Evolutionary conservation across 2,888 invertebrate species (phyloP), one percentile per base, ranked within the genome.

Genomic region (Torymus aiolomorphi): DNA sequence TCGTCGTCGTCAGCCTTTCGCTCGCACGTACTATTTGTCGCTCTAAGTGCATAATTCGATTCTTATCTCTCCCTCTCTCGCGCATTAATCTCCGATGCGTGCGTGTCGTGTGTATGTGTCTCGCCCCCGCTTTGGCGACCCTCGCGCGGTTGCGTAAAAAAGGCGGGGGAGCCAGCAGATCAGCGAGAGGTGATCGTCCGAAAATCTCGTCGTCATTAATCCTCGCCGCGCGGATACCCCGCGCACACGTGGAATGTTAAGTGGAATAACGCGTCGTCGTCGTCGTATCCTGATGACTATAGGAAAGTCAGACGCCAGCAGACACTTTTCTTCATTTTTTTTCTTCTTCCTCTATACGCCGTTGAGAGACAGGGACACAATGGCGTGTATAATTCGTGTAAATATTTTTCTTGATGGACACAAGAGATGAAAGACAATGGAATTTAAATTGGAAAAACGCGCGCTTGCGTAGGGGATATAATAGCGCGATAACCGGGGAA

Each of bases 31-130:
- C 42, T 42, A 78, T 78, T 78, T 74, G 78, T 78, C 78, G 62
- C n/a, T 12, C 75, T 75, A 75, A 80, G 79, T 80, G 79, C 79
- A 80, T 80, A 80, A 80, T 80, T 80, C 75, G 79, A 80, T 80
- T 80, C 75, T 80, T 80, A 80, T 80, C 79, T 51, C 5, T 13
- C 18, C 54, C 54, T 31, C 42, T 4, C 63, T 51, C 14, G 11
- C 69, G 70, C 79, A 80, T 76, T 76, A 80, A 80, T 75, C 79
- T 80, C 65, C 73, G 66, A 62, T 56, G 13, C 20, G 20, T 51
- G 20, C n/a, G n/a, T 12, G 8, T 1, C 8, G 8, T 42, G 42
- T 42, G 42, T 42, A 8, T 42, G 42, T 42, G 8, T 42, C 42
- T 8, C 42, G 42, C 42, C 42, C 42, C 42, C 42, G 42, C 42